Evolutionary conservation across 2,888 invertebrate species (phyloP), one percentile per base, ranked within the genome.

Genomic region (Drosophila borealis): DNA sequence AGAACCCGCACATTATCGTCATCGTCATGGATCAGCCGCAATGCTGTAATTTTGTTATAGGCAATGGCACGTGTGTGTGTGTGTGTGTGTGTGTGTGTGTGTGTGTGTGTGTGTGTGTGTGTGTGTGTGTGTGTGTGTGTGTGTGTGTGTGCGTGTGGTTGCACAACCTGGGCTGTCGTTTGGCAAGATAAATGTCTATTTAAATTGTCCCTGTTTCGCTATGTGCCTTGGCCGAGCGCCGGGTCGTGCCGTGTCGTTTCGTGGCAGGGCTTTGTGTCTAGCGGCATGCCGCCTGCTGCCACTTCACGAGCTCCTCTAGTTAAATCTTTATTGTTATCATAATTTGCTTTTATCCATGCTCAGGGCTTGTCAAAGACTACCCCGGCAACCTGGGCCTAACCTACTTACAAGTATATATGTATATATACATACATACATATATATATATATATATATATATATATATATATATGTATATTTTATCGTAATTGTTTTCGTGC

Each of bases 311-410:
- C 70, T 71, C 70, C 80, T 78, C 84, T 85, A 85, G 89, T 85
- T 89, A 85, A 85, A 89, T 85, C 85, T 85, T 89, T 89, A 85
- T 86, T 86, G 85, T 89, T 89, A 86, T 86, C 85, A 86, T 89
- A 86, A 89, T 89, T 86, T 86, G 89, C 88, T 89, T 86, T 86
- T 86, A 86, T 86, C 88, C 85, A 70, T 81, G 81, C 81, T 87
- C 84, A 74, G 68, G 72, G 79, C 87, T 78, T 86, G 83, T 83
- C 76, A 78, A 75, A 70, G 73, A 53, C 56, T 60, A 68, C 66
- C 48, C 73, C 63, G 66, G 61, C 75, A 70, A 55, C 72, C 68
- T 67, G 53, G 42, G 64, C 62, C 72, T 73, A 65, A 73, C 73
- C 77, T 80, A 68, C 74, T 79, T 63, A 67, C 56, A 57, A 48